Percentiles rank a stretch among this genome's conserved stretches.
Evolutionary conservation across 1,140 invertebrate genomes (phyloP).

Genomic region (Pseudomyrmex concolor): DNA sequence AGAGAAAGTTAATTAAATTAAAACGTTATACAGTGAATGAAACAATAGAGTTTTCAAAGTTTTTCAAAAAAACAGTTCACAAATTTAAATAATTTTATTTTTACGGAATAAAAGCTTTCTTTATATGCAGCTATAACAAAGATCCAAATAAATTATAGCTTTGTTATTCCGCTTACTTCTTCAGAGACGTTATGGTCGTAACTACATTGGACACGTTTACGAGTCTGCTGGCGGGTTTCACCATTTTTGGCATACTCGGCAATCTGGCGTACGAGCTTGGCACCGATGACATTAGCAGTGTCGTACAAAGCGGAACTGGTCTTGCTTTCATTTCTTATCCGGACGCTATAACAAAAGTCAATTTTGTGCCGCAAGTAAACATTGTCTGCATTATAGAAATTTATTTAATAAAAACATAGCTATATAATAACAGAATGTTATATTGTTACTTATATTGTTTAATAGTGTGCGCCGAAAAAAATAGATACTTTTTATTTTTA

Average conservation of each 20-base stretch:
- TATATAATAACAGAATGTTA: not conserved
- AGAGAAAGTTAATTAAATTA: too few relatives aligned
- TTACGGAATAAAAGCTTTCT: too few relatives aligned
- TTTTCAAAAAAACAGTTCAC: too few relatives aligned
- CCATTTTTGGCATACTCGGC: conserved; percentile 93
- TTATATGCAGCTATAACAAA: too few relatives aligned
- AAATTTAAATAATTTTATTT: too few relatives aligned
- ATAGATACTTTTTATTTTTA: too few relatives aligned
- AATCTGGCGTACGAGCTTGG: conserved; percentile 88
- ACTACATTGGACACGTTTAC: conserved; percentile 90
- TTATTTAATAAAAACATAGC: conserved; percentile 17
- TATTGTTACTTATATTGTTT: too few relatives aligned
- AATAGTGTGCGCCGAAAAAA: too few relatives aligned
- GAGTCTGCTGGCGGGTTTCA: conserved; percentile 91
- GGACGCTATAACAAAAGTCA: conserved; percentile 93
- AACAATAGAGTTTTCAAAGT: too few relatives aligned
- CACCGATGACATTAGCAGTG: conserved; percentile 85
- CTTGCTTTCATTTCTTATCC: conserved; percentile 95
- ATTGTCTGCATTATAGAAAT: not conserved
- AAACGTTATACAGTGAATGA: too few relatives aligned
- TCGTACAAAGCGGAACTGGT: conserved; percentile 89
- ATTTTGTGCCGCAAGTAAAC: conserved; percentile 89
- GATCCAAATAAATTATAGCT: too few relatives aligned
- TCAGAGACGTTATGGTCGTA: conserved; percentile 90
- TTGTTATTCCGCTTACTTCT: conserved; percentile 10